phyloP scores from a whole-genome alignment of 2,888 invertebrate genomes.

The Cerastis leucographa region DNA sequence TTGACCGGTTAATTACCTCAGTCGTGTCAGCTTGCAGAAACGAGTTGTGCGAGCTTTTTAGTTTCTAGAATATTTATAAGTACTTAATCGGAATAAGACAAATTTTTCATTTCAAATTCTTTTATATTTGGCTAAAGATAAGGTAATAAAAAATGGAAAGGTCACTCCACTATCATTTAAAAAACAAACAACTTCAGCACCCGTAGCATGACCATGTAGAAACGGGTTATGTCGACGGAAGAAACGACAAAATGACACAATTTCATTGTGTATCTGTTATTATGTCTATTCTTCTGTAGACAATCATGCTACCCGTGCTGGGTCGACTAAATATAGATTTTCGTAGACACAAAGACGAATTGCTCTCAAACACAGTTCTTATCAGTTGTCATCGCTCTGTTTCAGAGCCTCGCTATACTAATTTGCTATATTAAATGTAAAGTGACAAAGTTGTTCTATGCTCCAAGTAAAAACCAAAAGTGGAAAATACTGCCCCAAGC shows the following conservation, averaged over 20 bases:
- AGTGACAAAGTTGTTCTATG: conserved; percentile 23
- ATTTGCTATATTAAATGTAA: conserved; percentile 25
- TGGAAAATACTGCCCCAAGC: conserved; percentile 21
- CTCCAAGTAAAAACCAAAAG: conserved; percentile 36
- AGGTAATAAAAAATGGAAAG: no score
- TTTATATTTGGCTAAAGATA: no score
- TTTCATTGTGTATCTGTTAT: no score
- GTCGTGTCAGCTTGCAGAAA: neutral
- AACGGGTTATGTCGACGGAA: no score
- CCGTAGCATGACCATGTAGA: no score
- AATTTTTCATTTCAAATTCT: no score
- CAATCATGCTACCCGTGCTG: no score
- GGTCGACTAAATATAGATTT: neutral
- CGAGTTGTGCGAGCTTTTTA: neutral
- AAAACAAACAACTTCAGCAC: neutral
- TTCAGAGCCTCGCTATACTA: neutral
- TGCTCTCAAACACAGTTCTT: neutral
- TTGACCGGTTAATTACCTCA: neutral
- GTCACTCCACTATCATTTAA: neutral
- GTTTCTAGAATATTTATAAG: neutral
- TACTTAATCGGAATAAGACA: neutral
- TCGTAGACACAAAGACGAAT: neutral
- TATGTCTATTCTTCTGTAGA: no score
- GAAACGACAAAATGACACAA: no score
- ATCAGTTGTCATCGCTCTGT: neutral